Base-by-base conservation (phyloP, 2,113 vertebrate genomes). In the Okapia johnstoni region DNA sequence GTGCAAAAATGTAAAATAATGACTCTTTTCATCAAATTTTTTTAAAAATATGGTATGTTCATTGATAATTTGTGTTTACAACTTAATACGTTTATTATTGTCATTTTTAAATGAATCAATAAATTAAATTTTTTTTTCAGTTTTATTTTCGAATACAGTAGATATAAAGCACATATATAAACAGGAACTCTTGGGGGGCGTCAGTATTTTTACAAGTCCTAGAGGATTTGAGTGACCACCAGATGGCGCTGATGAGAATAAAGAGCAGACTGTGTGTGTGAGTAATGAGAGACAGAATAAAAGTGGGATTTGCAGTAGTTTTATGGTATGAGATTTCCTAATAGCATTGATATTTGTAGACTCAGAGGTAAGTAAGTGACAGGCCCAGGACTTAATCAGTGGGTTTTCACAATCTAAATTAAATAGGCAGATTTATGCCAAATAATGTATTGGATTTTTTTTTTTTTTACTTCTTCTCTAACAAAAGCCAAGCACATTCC, bases 211-310 rank as follows among this genome's bases (percentile, higher is more conserved):
- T 87, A 5, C 40, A 43, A 52, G 33, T 36, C 26, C 6, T 25
- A 25, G 55, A 63, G 63, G 55, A 93, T 28, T n/a, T 58, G 36
- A 90, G 28, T n/a, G 13, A 73, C 97, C 98, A 97, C 97, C 96
- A 98, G 98, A 79, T 98, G 98, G 98, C 11, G 85, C 88, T 93
- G 17, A 36, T 80, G 97, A 90, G 83, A 95, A 52, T 17, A 88
- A 89, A 92, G 36, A 85, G 17, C 48, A 33, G 54, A 46, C 5
- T 14, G 0, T 0, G n/a, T 40, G 28, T 25, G 40, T 52, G 23
- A 81, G 50, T 57, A 70, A 40, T 19, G 23, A 5, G 16, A 16
- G 33, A 58, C 28, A 23, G 13, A 79, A 13, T 66, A 14, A 85
- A 93, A 50, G 25, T 79, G 85, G 17, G 28, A 48, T 92, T 97